Base-by-base conservation (phyloP, 2,797 vertebrate species). In the Smutsia temminckii region DNA sequence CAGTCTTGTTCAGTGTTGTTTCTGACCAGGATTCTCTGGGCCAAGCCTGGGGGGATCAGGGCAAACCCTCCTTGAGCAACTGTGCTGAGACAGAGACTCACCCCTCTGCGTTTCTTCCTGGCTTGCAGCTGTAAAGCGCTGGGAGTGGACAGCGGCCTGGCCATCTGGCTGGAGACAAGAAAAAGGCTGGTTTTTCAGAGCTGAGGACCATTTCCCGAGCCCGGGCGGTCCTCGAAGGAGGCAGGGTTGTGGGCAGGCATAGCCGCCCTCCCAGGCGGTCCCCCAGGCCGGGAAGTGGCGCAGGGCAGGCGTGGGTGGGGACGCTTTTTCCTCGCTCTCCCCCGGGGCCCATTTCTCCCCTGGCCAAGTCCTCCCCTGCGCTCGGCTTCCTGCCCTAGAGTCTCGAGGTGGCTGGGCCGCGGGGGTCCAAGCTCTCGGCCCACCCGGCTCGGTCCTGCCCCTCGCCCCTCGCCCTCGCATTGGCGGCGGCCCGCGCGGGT, bases 31-130 rank as follows among this genome's bases (percentile, higher is more conserved):
- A 57, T 77, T 37, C 86, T 69, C 61, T 0, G 9, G 34, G 21
- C 37, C n/a, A 75, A 71, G 37, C 6, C 46, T 20, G 59, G 17
- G 25, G 27, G 46, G 32, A 59, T 40, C 80, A 53, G 37, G 12
- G 42, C 53, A 64, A 64, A 79, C 40, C 10, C n/a, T 12, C 17
- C 27, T 4, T 13, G 17, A 21, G 64, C 63, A 59, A 10, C 37
- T 90, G 66, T n/a, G 69, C 55, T 20, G 49, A 81, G 1, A 42
- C 18, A 29, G 8, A 32, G 81, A 98, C 99, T 99, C 97, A 99
- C 99, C 98, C 99, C 99, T 99, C 99, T 98, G 97, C 99, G 98
- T 98, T 99, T 99, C 98, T 99, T 99, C 95, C 99, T 98, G 96
- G 99, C 99, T 98, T 99, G 98, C 96, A 99, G 99, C 98, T 99